phyloP scores from a whole-genome alignment of 1,140 invertebrate species.

The Uloborus diversus region DNA sequence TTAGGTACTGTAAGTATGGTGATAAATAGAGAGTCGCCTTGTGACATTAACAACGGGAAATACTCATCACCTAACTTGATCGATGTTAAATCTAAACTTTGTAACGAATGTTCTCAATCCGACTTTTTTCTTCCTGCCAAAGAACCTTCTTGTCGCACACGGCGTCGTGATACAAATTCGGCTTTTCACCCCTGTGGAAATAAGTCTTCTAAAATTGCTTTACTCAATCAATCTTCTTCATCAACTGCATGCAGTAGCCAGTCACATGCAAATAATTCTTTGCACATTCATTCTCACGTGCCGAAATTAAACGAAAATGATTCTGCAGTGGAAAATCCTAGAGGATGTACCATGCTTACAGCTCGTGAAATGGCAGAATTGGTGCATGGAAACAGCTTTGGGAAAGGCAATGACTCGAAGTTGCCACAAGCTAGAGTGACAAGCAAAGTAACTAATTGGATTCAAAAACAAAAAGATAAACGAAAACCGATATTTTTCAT shows the following conservation, averaged over 20 bases:
- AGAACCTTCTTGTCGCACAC: conserved; percentile 9
- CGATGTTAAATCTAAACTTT: conserved; percentile 41
- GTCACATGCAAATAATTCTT: background rate
- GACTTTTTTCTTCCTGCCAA: conserved; percentile 18
- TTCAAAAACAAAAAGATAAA: conserved; percentile 51
- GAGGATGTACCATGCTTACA: conserved; percentile 31
- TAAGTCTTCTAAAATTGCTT: too few species aligned
- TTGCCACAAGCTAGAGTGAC: conserved; percentile 16
- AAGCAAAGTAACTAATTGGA: conserved; percentile 31
- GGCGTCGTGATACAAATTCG: background rate
- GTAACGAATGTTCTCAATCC: conserved; percentile 20
- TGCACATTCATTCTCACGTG: background rate
- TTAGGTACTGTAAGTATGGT: too few species aligned
- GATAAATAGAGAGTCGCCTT: too few species aligned
- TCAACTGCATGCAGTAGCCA: too few species aligned
- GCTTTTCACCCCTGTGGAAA: too few species aligned
- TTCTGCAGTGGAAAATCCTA: background rate
- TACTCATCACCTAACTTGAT: too few species aligned
- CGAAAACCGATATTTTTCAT: conserved; percentile 49
- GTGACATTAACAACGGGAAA: too few species aligned
- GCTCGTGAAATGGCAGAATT: conserved; percentile 48
- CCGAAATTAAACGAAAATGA: background rate
- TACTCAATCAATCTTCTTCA: too few species aligned
- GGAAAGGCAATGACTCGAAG: background rate
- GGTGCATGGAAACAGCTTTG: conserved; percentile 18